phyloP scores from a whole-genome alignment of 2,888 invertebrate species.

The Macaria liturata region DNA sequence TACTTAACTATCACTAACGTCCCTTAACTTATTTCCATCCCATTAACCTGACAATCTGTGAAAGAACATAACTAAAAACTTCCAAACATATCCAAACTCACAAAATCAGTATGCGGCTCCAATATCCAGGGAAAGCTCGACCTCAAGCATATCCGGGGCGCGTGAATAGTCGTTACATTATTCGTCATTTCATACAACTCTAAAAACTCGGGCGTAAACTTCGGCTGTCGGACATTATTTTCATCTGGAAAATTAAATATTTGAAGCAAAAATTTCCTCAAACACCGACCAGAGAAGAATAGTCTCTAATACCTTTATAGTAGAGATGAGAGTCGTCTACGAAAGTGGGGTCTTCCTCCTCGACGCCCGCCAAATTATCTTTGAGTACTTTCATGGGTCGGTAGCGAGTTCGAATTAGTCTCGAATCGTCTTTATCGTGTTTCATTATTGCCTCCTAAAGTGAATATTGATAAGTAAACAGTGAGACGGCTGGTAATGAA shows the following conservation, averaged over 20 bases:
- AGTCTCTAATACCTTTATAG: constrained; percentile 61
- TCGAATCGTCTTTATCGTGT: constrained; percentile 69
- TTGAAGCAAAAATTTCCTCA: constrained; percentile 23
- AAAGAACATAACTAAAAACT: too few relatives aligned
- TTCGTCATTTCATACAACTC: constrained; percentile 64
- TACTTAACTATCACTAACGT: too few relatives aligned
- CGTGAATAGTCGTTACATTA: constrained; percentile 70
- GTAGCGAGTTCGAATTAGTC: constrained; percentile 72
- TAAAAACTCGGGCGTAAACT: constrained; percentile 67
- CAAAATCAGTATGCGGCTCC: constrained; percentile 73
- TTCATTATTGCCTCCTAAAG: constrained; percentile 65
- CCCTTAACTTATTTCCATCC: too few relatives aligned
- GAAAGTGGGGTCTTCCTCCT: constrained; percentile 71
- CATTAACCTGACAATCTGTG: too few relatives aligned
- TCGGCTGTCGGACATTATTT: constrained; percentile 62
- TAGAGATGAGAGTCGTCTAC: constrained; percentile 75
- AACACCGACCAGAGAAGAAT: constrained; percentile 12
- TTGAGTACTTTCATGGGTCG: constrained; percentile 77
- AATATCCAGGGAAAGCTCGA: constrained; percentile 78
- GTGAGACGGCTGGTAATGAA: constrained; percentile 23
- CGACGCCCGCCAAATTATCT: constrained; percentile 65
- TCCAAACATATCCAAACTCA: constrained; percentile 40
- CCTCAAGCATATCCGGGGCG: constrained; percentile 66
- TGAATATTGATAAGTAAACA: constrained; percentile 38
- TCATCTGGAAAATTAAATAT: constrained; percentile 55